Evolutionary conservation across 2,888 invertebrate genomes (phyloP).

Genomic region (Loripinus fragilis): DNA sequence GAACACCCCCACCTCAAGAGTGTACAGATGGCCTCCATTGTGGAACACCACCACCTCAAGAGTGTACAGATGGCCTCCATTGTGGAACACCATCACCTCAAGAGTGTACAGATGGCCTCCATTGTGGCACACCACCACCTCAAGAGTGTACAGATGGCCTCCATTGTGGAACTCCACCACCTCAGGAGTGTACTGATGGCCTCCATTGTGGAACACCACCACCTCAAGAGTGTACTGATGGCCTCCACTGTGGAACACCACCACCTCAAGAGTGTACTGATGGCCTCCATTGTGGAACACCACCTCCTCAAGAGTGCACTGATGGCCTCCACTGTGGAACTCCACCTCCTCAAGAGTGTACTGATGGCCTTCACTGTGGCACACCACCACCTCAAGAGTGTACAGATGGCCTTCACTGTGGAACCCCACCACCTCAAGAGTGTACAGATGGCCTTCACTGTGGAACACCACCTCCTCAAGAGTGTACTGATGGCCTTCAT

Average conservation of each 20-base stretch:
- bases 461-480: slow-evolving; percentile 53
- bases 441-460: slow-evolving; percentile 60
- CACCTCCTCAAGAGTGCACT: slow-evolving; percentile 35
- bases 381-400: slow-evolving; percentile 44
- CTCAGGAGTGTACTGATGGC: slow-evolving; percentile 48
- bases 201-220: slow-evolving; percentile 62
- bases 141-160: slow-evolving; percentile 53
- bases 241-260: slow-evolving; percentile 62
- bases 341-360: slow-evolving; percentile 55
- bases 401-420: slow-evolving; percentile 61
- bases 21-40: slow-evolving; percentile 53
- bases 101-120: slow-evolving; percentile 53
- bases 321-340: slow-evolving; percentile 62
- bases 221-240: slow-evolving; percentile 57
- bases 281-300: slow-evolving; percentile 49
- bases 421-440: slow-evolving; percentile 48
- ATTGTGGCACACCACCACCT: slow-evolving; percentile 59
- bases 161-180: slow-evolving; percentile 60
- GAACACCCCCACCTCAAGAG: slow-evolving; percentile 48
- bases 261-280: slow-evolving; percentile 44
- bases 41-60: slow-evolving; percentile 49
- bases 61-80: slow-evolving; percentile 55
- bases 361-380: slow-evolving; percentile 61
- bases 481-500: slow-evolving; percentile 54
- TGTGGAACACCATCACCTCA: slow-evolving; percentile 56